Base-by-base conservation (phyloP, 2,888 invertebrate genomes). In the Cryptus viduatorius region DNA sequence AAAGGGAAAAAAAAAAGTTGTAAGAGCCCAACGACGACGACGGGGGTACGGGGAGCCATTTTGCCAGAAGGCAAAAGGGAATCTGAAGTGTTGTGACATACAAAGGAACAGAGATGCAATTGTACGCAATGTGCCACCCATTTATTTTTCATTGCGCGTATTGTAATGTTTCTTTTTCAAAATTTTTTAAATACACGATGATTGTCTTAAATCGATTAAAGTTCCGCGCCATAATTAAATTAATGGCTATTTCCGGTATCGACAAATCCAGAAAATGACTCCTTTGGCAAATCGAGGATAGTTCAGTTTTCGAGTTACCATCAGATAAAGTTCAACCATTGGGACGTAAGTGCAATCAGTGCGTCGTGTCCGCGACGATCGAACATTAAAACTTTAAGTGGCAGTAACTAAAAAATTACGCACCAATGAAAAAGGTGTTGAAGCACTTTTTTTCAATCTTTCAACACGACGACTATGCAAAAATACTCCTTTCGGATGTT, bases 81-180 rank as follows among this genome's bases (percentile, higher is more conserved):
- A 73, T 59, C 64, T 68, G 65, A 61, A 56, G 59, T 81, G 59
- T 78, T 67, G 68, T 46, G 78, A 75, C 78, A 75, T 37, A 71
- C 81, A 69, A 65, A 84, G 71, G 48, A 59, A 78, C 68, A 24
- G 29, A 73, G 61, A 77, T 79, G 68, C 79, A 68, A 68, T 67
- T 72, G 53, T 24, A 29, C 31, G 68, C 67, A 46, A 12, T 59
- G 42, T 64, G 64, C 12, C 56, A 8, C 16, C 31, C 14, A 31
- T 31, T 64, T 29, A 48, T 75, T 61, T 75, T 64, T 37, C 14
- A 29, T 50, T 56, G 5, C 56, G 12, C 56, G 4, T 56, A 24
- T 56, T 4, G 24, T 72, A 10, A 31, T 14, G 29, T 37, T 64
- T 75, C 19, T 12, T 14, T 29, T 19, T 29, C 0, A 10, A n/a